Percentiles rank a stretch among this genome's conserved stretches.
Evolutionary conservation across 2,888 invertebrate species (phyloP).

Genomic region (Orchestes rusci): DNA sequence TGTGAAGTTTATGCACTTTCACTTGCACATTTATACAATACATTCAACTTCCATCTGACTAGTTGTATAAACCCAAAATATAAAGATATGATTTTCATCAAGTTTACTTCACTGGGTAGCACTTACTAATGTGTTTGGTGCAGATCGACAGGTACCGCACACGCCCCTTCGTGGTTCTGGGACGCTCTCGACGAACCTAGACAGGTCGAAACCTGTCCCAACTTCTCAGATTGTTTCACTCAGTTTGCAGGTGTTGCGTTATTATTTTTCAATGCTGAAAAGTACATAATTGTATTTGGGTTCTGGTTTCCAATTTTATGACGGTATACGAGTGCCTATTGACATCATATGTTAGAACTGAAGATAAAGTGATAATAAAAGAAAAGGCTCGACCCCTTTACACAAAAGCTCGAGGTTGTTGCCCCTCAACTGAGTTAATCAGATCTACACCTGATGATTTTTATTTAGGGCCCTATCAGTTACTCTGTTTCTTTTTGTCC

Average conservation of each 20-base stretch:
- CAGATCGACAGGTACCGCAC: conserved; percentile 8
- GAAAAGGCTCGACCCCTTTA: no score
- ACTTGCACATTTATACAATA: no score
- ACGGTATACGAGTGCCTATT: no score
- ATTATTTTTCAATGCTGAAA: conserved; percentile 24
- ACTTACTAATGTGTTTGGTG: conserved; percentile 15
- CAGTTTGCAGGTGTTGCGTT: conserved; percentile 37
- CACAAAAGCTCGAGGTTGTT: no score
- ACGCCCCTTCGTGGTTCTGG: conserved; percentile 12
- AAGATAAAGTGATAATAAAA: no score
- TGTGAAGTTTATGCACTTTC: no score
- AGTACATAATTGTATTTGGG: conserved; percentile 8
- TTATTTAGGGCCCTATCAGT: conserved; percentile 11
- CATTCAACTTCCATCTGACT: no score
- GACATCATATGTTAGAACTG: no score
- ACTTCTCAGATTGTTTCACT: conserved; percentile 32
- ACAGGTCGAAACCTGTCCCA: conserved; percentile 41
- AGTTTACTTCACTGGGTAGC: no score
- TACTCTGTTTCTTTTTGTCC: conserved; percentile 5
- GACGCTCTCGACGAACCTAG: conserved; percentile 27
- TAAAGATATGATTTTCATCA: no score
- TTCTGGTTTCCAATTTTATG: no score
- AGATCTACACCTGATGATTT: conserved; percentile 15
- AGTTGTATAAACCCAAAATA: no score
- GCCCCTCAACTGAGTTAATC: conserved; percentile 9